Base-by-base conservation (phyloP, 2,797 vertebrate genomes). In the Anolis apletophallus region DNA sequence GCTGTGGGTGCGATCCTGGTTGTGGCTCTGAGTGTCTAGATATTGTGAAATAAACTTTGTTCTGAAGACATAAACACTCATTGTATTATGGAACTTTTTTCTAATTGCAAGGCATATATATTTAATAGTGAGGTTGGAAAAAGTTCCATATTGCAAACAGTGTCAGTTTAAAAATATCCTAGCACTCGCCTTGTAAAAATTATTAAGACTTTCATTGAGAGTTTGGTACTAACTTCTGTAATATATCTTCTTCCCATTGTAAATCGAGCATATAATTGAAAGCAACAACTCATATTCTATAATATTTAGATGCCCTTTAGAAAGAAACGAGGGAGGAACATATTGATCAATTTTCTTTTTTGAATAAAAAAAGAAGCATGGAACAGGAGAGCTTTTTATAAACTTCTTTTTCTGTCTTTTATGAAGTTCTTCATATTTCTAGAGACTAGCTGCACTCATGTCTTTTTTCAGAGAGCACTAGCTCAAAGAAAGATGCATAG, bases 221-320 rank as follows among this genome's bases (percentile, higher is more conserved):
- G 26, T 64, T 7, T 29, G 10, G 5, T 67, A 59, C 64, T 50
- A 75, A 34, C 11, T 67, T n/a, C 34, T 32, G 40, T 17, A 71
- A 82, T 69, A 40, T 26, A 67, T 14, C 50, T 88, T 83, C 34
- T 55, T 83, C 69, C 29, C n/a, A 75, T 68, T 87, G 81, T 76
- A 76, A 69, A 81, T 81, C 36, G 52, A 52, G 64, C 59, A 80
- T 80, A 84, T 80, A 75, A 76, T 23, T 81, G 76, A 81, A 85
- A 46, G 21, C 29, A 61, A 23, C 8, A 26, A 40, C 55, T 71
- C 12, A 2, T 54, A 26, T 16, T 72, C 14, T 61, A 50, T 64
- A 72, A 85, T 61, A 82, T 67, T 81, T 34, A 55, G 71, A 75
- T 50, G 59, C 29, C 40, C 21, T 68, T 80, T 46, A 52, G 52